Conservation (phyloP, 2,888 invertebrate species). For the Leptinotarsa juncta region DNA sequence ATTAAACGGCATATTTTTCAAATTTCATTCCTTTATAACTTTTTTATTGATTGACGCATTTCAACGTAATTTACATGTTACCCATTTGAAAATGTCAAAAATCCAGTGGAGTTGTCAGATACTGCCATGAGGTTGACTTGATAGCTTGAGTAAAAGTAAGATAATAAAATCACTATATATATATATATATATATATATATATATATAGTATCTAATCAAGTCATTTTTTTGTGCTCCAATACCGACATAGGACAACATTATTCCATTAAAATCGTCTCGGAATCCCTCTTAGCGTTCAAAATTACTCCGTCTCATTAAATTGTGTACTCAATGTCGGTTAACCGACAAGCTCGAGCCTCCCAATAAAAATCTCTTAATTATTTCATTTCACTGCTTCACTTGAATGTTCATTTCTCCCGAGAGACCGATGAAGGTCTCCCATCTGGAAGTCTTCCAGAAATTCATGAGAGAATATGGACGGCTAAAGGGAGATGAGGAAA, state of each 20-base stretch:
- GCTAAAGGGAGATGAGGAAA: not conserved
- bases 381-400: constrained; percentile 13
- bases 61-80: too few relatives aligned
- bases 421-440: constrained; percentile 3
- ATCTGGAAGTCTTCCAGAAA: constrained; percentile 13
- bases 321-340: not conserved
- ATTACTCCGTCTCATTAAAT: not conserved
- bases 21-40: too few relatives aligned
- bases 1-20: too few relatives aligned
- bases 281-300: not conserved
- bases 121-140: too few relatives aligned
- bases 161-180: too few relatives aligned
- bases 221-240: too few relatives aligned
- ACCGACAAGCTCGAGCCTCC: not conserved
- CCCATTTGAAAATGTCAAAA: too few relatives aligned
- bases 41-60: too few relatives aligned
- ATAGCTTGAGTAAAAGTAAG: too few relatives aligned
- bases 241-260: not conserved
- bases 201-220: too few relatives aligned
- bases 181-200: too few relatives aligned
- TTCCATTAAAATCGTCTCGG: not conserved
- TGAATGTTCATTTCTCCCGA: constrained; percentile 15
- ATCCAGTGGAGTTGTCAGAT: too few relatives aligned
- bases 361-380: constrained; percentile 11
- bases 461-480: constrained; percentile 3